phyloP scores from a whole-genome alignment of 2,113 vertebrate species.

The Dipodomys ordii region DNA sequence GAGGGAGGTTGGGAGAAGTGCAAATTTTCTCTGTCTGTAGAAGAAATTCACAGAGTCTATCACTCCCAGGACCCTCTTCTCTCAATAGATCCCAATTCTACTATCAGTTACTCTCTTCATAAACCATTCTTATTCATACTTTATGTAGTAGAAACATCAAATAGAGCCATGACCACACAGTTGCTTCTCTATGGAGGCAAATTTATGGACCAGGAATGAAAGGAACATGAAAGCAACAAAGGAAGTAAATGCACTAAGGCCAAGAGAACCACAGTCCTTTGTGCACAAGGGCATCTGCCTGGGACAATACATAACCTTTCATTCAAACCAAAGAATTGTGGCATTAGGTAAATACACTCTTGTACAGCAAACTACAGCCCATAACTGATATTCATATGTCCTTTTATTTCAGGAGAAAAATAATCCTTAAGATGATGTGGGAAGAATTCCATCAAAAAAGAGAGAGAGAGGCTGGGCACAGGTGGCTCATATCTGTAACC shows the following conservation, averaged over 20 bases:
- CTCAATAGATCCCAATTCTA: background rate
- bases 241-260: background rate
- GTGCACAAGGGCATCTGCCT: background rate
- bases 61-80: background rate
- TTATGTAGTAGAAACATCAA: fast-evolving
- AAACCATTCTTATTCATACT: background rate
- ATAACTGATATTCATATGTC: background rate
- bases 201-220: background rate
- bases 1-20: background rate
- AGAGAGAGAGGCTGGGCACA: background rate
- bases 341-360: background rate
- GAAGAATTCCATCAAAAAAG: background rate
- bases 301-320: background rate
- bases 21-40: background rate
- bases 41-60: background rate
- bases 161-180: background rate
- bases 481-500: too few relatives aligned
- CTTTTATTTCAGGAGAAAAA: background rate
- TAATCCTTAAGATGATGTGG: background rate
- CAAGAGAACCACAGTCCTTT: background rate
- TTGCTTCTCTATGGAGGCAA: background rate
- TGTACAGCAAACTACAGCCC: too few relatives aligned
- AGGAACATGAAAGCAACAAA: too few relatives aligned
- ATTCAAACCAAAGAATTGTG: background rate
- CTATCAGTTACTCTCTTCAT: background rate